Evolutionary conservation across 2,797 vertebrate species (phyloP), one percentile per base, ranked within the genome.

Genomic region (Aratinga solstitialis): DNA sequence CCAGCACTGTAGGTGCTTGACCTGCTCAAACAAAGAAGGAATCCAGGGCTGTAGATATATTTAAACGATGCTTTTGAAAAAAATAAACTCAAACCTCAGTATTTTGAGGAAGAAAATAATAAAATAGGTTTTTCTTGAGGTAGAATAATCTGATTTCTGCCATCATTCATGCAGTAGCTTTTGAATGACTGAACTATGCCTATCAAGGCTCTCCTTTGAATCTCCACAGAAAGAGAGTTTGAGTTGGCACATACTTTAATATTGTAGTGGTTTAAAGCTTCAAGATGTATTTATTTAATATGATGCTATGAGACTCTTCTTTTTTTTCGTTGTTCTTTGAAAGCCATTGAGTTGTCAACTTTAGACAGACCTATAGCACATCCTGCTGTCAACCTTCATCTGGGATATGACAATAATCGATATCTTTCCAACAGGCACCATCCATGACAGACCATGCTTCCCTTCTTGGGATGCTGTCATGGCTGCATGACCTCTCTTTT

Each of bases 381-480:
- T 42, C 20, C 12, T 30, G 27, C 56, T 78, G 45, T 51, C 21
- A 21, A 47, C 22, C 26, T 26, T 40, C 1, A 1, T 40, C 24
- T 54, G 47, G 74, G 66, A 48, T 23, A 2, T 40, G 68, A 24
- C 8, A 34, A 48, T 32, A 45, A 24, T 58, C 0, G 0, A 8
- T 38, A 56, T 43, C 19, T 74, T 54, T 73, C 26, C 48, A 47
- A 32, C 30, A 68, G 72, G 13, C 9, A 24, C 65, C 1, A 1
- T 29, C 63, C 9, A 1, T 48, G 34, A 40, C 21, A 34, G 14
- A 65, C 45, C 15, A 26, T 1, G 3, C 19, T 56, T 5, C 17
- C 4, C 5, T 68, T 82, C 59, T 24, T 38, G 34, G 63, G 24
- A 18, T 76, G 50, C 27, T 1, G 0, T 3, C 0, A 2, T 67